phyloP scores from a whole-genome alignment of 1,140 invertebrate genomes.

The Caenorhabditis inopinata region DNA sequence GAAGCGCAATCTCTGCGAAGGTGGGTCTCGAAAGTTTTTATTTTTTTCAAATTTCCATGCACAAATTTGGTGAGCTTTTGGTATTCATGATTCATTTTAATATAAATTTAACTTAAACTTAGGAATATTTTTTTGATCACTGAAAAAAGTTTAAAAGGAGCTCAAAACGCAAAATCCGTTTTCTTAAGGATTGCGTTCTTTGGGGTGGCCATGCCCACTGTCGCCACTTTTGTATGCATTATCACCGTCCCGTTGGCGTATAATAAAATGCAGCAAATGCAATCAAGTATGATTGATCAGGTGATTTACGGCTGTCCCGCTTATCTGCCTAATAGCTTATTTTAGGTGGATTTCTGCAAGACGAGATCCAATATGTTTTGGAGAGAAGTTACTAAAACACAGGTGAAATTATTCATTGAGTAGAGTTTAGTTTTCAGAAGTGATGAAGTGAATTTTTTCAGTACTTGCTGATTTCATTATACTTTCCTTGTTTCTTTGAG shows the following conservation, averaged over 20 bases:
- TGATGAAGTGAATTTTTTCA: too few relatives aligned
- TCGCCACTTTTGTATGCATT: not conserved
- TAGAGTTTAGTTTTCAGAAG: too few relatives aligned
- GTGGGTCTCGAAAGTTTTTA: not conserved
- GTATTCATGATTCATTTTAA: too few relatives aligned
- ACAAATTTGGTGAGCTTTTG: not conserved
- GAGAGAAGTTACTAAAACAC: conserved; percentile 20
- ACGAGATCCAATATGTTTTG: conserved; percentile 29
- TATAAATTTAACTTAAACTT: too few relatives aligned
- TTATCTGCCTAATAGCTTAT: not conserved
- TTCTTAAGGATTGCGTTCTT: not conserved
- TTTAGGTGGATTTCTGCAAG: conserved; percentile 10
- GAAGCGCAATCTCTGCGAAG: not conserved
- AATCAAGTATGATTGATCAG: conserved; percentile 31
- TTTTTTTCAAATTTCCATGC: not conserved
- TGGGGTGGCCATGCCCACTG: not conserved
- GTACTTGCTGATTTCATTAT: too few relatives aligned
- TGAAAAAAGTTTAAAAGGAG: too few relatives aligned
- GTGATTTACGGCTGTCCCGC: not conserved
- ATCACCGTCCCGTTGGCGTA: conserved; percentile 13
- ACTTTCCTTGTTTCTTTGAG: too few relatives aligned
- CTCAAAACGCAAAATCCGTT: too few relatives aligned
- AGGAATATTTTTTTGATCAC: too few relatives aligned
- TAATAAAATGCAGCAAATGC: conserved; percentile 26
- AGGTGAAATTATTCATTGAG: not conserved